A percentile compares a stretch with the other conserved stretches of the same genome.
phyloP scores from a whole-genome alignment of 2,888 invertebrate genomes.

The Eutolmus rufibarbis region DNA sequence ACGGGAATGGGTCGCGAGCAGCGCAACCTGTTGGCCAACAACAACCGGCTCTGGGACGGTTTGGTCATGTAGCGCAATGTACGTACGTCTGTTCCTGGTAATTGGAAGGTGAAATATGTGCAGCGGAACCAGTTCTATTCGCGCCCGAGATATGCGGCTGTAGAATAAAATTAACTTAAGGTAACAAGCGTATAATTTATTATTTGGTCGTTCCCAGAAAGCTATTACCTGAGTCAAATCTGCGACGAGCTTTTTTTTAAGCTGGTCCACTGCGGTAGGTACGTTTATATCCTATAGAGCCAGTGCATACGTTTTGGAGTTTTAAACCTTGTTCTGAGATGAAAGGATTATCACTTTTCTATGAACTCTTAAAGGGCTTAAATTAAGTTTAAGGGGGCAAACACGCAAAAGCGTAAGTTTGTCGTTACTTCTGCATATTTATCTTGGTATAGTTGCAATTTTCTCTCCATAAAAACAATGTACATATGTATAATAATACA shows the following conservation, averaged over 20 bases:
- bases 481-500: no score
- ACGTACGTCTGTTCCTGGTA: background rate
- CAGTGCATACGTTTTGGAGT: no score
- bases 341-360: no score
- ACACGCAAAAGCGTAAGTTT: no score
- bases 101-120: conserved; percentile 24
- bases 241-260: background rate
- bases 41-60: background rate
- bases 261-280: background rate
- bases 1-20: background rate
- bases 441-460: no score
- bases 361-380: no score
- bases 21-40: background rate
- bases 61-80: background rate
- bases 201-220: background rate
- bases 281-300: background rate
- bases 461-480: no score
- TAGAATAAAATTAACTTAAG: background rate
- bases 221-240: background rate
- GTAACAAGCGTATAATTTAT: background rate
- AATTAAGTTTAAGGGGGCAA: no score
- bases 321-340: no score
- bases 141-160: background rate
- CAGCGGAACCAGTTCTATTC: background rate
- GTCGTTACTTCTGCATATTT: no score